These are phyloP conservation scores for Sphenopsis melanotis DNA, from an alignment of 2,797 vertebrate species.

Conservation along the genomic window DNA sequence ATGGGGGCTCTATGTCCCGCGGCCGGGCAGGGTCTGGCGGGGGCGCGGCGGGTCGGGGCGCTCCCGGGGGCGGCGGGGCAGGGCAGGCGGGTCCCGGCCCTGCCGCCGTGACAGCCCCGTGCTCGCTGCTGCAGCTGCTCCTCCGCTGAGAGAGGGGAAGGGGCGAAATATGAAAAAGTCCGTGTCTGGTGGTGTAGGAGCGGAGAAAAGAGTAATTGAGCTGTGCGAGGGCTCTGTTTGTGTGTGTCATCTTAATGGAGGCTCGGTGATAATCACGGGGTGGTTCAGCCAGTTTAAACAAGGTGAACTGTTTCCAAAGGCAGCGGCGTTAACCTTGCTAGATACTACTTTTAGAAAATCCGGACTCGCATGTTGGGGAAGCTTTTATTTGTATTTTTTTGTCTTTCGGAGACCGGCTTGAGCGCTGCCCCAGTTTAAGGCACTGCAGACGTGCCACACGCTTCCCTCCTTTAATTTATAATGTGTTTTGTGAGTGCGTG, in stretches of 20 bases:
- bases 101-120: background rate
- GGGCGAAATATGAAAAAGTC: background rate
- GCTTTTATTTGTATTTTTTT: background rate
- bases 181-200: background rate
- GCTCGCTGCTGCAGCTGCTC: background rate
- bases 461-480: conserved; percentile 1
- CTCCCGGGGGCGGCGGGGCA: background rate
- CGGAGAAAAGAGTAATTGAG: background rate
- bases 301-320: conserved; percentile 1
- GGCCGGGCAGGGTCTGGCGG: background rate
- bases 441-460: background rate
- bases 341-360: background rate
- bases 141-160: background rate
- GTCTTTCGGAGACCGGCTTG: background rate
- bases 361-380: background rate
- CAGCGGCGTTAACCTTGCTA: background rate
- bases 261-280: background rate
- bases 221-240: background rate
- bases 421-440: background rate
- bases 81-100: background rate
- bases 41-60: background rate
- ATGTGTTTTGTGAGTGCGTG: background rate
- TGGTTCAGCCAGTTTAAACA: conserved; percentile 16
- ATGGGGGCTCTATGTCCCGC: background rate
- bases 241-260: background rate